These are phyloP conservation scores for Zaprionus ornatus DNA, from an alignment of 1,140 invertebrate species.

Conservation along the genomic window DNA sequence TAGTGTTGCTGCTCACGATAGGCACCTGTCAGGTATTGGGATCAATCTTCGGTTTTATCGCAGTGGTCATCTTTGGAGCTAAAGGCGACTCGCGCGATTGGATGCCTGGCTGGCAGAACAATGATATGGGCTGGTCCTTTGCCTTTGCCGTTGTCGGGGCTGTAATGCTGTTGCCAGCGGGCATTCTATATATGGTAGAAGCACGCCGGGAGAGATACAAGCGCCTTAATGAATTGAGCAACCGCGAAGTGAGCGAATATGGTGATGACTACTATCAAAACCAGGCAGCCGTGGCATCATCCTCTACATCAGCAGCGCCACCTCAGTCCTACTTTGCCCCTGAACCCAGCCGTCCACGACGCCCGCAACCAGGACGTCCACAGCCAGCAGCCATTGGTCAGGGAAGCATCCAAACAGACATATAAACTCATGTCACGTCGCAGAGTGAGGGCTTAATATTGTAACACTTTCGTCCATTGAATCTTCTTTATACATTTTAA, in stretches of 20 bases:
- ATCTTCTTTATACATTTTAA: not conserved
- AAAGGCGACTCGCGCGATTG: conserved; percentile 95
- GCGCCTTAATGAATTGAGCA: conserved; percentile 87
- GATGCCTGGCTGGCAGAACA: conserved; percentile 98
- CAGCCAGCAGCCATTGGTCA: conserved; percentile 46
- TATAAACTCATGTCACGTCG: conserved; percentile 32
- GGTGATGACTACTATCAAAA: conserved; percentile 84
- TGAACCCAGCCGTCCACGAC: conserved; percentile 75
- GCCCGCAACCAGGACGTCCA: conserved; percentile 68
- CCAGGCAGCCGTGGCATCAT: conserved; percentile 50
- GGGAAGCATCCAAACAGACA: conserved; percentile 77
- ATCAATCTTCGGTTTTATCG: conserved; percentile 89
- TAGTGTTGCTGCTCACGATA: conserved; percentile 89
- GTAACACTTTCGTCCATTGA: conserved; percentile 37
- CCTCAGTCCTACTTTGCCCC: conserved; percentile 71
- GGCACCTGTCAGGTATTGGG: conserved; percentile 89
- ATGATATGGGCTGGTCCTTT: conserved; percentile 97
- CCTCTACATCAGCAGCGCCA: conserved; percentile 78
- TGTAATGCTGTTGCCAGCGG: conserved; percentile 89
- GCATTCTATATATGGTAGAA: conserved; percentile 92
- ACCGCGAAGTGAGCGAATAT: conserved; percentile 86
- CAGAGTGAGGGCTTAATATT: conserved; percentile 16
- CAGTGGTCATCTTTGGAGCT: conserved; percentile 90
- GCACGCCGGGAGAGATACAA: conserved; percentile 90
- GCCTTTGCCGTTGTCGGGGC: conserved; percentile 93